Evolutionary conservation across 2,797 vertebrate species (phyloP), one percentile per base, ranked within the genome.

Genomic region (Ibycter americanus): DNA sequence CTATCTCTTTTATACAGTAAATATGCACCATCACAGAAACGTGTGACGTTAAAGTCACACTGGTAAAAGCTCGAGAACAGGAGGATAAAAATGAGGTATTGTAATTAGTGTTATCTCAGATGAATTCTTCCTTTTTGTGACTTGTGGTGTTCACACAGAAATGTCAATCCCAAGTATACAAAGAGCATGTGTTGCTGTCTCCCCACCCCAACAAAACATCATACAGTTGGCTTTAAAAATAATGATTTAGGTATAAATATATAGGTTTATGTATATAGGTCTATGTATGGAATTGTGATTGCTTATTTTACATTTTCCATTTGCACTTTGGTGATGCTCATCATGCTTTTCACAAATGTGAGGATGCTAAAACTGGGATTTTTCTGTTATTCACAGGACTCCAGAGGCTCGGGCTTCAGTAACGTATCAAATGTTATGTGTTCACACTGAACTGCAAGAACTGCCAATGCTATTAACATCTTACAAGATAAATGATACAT

Each of bases 41-140:
- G 1, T 34, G 56, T 12, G 55, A 38, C 44, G 8, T 71, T 90
- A 58, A 85, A 94, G 66, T 89, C 82, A 62, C 56, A 12, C 31
- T 73, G 73, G 63, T 61, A 82, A 79, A 90, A 95, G 26, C 81
- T 94, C 8, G 6, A 79, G 77, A 76, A 44, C 25, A 29, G 89
- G 93, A 86, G 25, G 3, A 44, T 80, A 82, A 93, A 94, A 93
- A 70, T n/a, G 29, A 92, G 58, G 61, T 54, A 49, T 61, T 87
- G 46, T 83, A 87, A 95, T 76, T 56, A 74, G 42, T 63, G 58
- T 86, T 93, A 83, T 85, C 84, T 87, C 70, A 70, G 58, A 71
- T 76, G 1, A 83, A 94, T 94, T 94, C 87, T 83, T 93, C 88
- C 51, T 82, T 83, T 92, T 72, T 81, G 36, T 66, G 58, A 76